phyloP scores from a whole-genome alignment of 2,113 vertebrate genomes.

The Sprattus sprattus region DNA sequence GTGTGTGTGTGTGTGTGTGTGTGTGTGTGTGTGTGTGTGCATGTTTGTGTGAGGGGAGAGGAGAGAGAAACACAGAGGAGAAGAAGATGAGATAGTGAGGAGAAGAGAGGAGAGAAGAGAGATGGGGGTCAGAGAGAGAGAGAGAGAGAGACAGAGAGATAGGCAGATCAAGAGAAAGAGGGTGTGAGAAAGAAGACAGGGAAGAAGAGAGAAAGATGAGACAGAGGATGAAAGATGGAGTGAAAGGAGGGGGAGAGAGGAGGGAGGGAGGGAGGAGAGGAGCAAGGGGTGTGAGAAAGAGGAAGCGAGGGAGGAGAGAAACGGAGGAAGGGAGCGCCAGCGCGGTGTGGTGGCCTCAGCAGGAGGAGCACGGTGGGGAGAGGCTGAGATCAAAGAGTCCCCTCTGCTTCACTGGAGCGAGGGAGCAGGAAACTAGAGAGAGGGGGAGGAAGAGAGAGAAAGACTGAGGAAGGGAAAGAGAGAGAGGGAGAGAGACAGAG shows the following conservation, averaged over 20 bases:
- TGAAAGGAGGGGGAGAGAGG: constrained; percentile 31
- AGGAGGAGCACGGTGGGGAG: constrained; percentile 41
- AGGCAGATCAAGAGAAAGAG: constrained; percentile 33
- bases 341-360: constrained; percentile 52
- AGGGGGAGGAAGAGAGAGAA: not conserved
- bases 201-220: not conserved
- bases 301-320: not conserved
- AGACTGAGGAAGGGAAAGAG: not conserved
- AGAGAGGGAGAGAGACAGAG: not conserved
- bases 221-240: not conserved
- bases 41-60: not conserved
- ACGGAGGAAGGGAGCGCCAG: constrained; percentile 37
- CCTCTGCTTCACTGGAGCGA: constrained; percentile 55
- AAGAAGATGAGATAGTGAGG: not conserved
- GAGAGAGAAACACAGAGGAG: not conserved
- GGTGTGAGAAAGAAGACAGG: constrained; percentile 30
- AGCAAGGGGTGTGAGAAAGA: not conserved
- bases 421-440: constrained; percentile 37
- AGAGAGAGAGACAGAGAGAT: not conserved
- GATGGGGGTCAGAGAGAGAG: not conserved
- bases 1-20: too few species aligned
- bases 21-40: too few species aligned
- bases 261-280: not conserved
- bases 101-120: not conserved
- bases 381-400: constrained; percentile 54